Evolutionary conservation across 2,888 invertebrate genomes (phyloP), one percentile per base, ranked within the genome.

Genomic region (Caenorhabditis sp.): DNA sequence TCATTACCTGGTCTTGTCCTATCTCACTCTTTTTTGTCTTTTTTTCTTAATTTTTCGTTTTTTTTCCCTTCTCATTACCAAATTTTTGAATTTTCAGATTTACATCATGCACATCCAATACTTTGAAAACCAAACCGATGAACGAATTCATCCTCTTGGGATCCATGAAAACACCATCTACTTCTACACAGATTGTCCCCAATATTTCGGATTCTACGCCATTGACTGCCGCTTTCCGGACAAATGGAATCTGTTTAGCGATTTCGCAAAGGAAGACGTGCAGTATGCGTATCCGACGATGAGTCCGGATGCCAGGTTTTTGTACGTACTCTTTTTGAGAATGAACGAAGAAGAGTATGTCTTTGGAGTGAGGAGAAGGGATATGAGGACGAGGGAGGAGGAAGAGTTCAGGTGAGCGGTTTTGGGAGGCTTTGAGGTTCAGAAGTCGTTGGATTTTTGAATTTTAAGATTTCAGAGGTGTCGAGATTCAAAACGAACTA

Each of bases 31-130:
- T 22, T 8, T 8, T 6, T 6, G 22, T 51, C 22, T 24, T 10
- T 19, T 8, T 51, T 22, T 51, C 26, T 26, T 2, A 16, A 14
- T 7, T 16, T 44, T 2, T 44, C 44, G 16, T n/a, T 38, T n/a
- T 7, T 59, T 58, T 31, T 31, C n/a, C 10, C 35, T 59, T 10
- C 16, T 8, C 28, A 16, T 38, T n/a, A n/a, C n/a, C n/a, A n/a
- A n/a, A n/a, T 58, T n/a, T 35, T 35, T 12, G 8, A 5, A n/a
- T 49, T 14, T 35, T 28, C 49, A 19, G 16, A 16, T 8, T 31
- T 22, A 19, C 31, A 44, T 28, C 16, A 72, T 72, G 72, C 80
- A 66, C 59, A 56, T 66, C n/a, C 80, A 66, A 19, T 73, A 72
- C 66, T 66, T 80, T 14, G 24, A 54, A 2, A 54, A 70, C 16